Percentiles rank a stretch among this genome's conserved stretches.
These are phyloP conservation scores for Centropyge bicolor DNA, from an alignment of 2,797 vertebrate species.

Conservation along the genomic window DNA sequence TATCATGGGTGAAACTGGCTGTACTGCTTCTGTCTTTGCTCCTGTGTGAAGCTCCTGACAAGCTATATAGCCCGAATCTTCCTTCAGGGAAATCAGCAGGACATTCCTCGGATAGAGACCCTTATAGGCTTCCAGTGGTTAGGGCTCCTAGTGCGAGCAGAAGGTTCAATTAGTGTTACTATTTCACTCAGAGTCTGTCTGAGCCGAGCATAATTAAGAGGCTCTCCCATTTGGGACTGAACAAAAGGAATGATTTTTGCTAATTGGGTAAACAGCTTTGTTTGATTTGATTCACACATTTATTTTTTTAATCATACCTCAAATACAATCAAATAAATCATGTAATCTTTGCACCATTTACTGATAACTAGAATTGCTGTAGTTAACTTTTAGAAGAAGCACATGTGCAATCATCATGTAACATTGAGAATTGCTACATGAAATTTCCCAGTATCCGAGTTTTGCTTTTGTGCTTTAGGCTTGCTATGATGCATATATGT, in stretches of 20 bases:
- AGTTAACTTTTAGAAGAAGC: not conserved
- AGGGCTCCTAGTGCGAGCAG: constrained; percentile 47
- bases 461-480: not conserved
- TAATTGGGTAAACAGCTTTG: constrained; percentile 38
- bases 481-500: not conserved
- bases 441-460: not conserved
- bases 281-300: constrained; percentile 18
- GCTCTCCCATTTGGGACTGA: constrained; percentile 23
- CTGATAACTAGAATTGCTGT: not conserved
- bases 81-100: constrained; percentile 75
- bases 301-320: not conserved
- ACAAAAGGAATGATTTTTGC: constrained; percentile 26
- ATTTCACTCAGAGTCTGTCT: constrained; percentile 59
- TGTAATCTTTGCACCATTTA: not conserved
- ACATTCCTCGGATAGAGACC: constrained; percentile 70
- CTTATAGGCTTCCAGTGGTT: constrained; percentile 66
- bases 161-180: constrained; percentile 56
- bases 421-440: not conserved
- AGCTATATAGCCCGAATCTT: constrained; percentile 70
- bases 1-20: constrained; percentile 68
- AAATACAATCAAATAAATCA: not conserved
- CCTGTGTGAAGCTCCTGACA: constrained; percentile 76
- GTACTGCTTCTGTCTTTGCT: constrained; percentile 67
- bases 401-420: not conserved
- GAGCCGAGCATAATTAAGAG: constrained; percentile 58